Evolutionary conservation across 2,797 vertebrate species (phyloP).

Genomic region (Onychomys arenicola): DNA sequence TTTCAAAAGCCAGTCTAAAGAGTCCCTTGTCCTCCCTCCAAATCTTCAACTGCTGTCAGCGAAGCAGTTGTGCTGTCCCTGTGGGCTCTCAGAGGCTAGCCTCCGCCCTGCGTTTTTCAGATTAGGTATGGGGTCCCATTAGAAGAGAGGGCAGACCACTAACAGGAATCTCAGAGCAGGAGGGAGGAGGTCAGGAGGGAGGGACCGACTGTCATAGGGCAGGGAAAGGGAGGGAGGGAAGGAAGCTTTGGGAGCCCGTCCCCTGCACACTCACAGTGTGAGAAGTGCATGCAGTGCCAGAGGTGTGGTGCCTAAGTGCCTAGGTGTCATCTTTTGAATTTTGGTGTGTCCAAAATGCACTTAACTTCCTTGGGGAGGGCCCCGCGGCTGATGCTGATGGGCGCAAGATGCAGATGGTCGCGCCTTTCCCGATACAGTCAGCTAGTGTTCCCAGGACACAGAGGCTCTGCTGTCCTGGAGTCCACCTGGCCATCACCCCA

Average conservation of each 20-base stretch:
- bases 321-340: neutral
- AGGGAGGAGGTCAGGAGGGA: neutral
- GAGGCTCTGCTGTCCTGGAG: slow-evolving; percentile 84
- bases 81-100: neutral
- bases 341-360: neutral
- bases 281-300: neutral
- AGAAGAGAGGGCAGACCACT: too few relatives aligned
- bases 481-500: too few relatives aligned
- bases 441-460: slow-evolving; percentile 92
- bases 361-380: neutral
- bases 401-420: rapidly evolving
- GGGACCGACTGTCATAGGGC: neutral
- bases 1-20: neutral
- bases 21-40: neutral
- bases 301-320: neutral
- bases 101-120: neutral
- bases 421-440: neutral
- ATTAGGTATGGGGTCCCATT: neutral
- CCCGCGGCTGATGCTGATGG: neutral
- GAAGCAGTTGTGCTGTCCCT: neutral
- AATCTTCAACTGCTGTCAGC: neutral
- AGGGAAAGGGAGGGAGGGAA: neutral
- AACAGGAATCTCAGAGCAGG: too few relatives aligned
- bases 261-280: neutral
- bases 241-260: neutral